Base-by-base conservation (phyloP, 2,888 invertebrate genomes). In the Leistus spinibarbis region DNA sequence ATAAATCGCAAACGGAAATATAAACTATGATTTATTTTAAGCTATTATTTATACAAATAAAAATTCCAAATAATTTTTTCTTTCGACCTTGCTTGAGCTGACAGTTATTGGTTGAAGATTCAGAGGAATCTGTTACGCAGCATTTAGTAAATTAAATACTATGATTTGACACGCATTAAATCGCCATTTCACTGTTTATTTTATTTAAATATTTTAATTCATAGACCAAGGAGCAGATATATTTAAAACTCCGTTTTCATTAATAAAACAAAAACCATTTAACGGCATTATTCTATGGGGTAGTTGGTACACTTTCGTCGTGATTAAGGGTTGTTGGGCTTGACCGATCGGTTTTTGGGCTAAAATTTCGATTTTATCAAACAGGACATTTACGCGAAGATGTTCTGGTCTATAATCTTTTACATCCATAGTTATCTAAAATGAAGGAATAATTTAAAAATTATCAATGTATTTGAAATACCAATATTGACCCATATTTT, bases 341-440 rank as follows among this genome's bases (percentile, higher is more conserved):
- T 63, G 63, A 4, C 54, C 54, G 17, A 71, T 54, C 54, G 2
- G 63, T 24, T 63, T 64, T 54, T 71, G 71, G 3, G 27, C 22
- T 16, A 64, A 54, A 54, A 71, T 23, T 63, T 71, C 64, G 13
- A 71, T 56, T 64, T 64, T 71, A 63, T 71, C 71, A n/a, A 22
- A 22, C 9, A 71, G 54, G 10, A 71, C 64, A 54, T 71, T 63
- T 17, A 71, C 64, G 23, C 54, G 19, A 7, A 71, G 20, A 22
- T 71, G 16, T 54, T 71, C 64, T 17, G 71, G 63, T 63, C 23
- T 71, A 63, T 64, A 71, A n/a, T 20, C 22, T 71, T 54, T 71
- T 17, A 71, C 71, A 64, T 71, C 64, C 54, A 71, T 63, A 23
- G 63, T 13, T 54, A 71, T 16, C 71, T 71, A 24, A 24, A 71